Evolutionary conservation across 23 tunicate genomes (phyloP).

Genomic region (Botrylloides violaceus): DNA sequence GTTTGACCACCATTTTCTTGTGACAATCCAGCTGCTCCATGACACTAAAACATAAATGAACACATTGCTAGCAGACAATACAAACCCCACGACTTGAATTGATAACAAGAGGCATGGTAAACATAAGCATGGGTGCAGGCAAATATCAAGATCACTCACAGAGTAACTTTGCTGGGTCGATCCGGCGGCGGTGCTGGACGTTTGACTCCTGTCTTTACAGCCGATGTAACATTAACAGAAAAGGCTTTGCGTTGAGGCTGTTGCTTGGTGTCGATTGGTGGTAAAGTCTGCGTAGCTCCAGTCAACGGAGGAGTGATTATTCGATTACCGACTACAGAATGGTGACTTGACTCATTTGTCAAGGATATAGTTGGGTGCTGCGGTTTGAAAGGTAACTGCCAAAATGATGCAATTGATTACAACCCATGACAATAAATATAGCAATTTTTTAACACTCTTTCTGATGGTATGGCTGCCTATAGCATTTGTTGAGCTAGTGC

Average conservation of each 20-base stretch:
- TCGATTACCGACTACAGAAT: neutral
- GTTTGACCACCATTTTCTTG: constrained; percentile 25
- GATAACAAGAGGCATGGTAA: too few relatives aligned
- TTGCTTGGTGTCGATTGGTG: neutral
- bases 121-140: neutral
- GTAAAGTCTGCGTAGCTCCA: neutral
- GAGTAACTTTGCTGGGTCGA: neutral
- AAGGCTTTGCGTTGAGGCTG: constrained; percentile 4
- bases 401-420: too few relatives aligned
- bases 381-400: neutral
- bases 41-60: too few relatives aligned
- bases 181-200: neutral
- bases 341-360: neutral
- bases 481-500: too few relatives aligned
- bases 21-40: constrained; percentile 59
- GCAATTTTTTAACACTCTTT: too few relatives aligned
- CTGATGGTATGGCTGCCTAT: too few relatives aligned
- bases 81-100: too few relatives aligned
- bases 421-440: too few relatives aligned
- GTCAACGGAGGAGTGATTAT: neutral
- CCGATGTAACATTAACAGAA: neutral
- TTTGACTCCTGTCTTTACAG: neutral
- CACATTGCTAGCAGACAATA: too few relatives aligned
- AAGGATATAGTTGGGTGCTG: constrained; percentile 32
- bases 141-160: neutral